A percentile compares a stretch with the other conserved stretches of the same genome.
phyloP scores from a whole-genome alignment of 2,797 vertebrate genomes.

The Sardinella longiceps region DNA sequence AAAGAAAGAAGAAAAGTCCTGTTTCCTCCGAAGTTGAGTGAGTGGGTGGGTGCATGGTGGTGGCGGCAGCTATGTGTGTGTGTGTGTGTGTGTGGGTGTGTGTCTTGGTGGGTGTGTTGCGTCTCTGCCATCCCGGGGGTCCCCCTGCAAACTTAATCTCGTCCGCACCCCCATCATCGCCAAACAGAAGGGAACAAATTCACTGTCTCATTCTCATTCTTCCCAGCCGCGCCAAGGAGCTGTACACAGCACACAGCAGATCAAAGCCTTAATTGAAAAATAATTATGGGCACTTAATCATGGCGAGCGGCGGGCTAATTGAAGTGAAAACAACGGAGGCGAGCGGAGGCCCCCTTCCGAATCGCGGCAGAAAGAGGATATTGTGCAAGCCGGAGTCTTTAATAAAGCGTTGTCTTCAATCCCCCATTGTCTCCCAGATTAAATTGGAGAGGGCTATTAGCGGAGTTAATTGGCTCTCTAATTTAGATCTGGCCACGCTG shows the following conservation, averaged over 20 bases:
- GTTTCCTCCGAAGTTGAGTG: background rate
- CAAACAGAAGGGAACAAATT: conserved; percentile 79
- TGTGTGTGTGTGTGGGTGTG: background rate
- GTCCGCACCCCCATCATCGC: conserved; percentile 70
- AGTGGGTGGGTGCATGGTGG: background rate
- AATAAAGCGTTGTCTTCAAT: conserved; percentile 94
- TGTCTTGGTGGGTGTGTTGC: conserved; percentile 35
- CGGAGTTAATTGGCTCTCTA: conserved; percentile 99
- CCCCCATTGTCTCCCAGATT: conserved; percentile 98
- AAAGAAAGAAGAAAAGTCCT: background rate
- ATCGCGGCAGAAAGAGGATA: conserved; percentile 95
- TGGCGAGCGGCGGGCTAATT: conserved; percentile 98
- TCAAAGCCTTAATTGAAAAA: conserved; percentile 99
- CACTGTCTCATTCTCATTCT: conserved; percentile 78
- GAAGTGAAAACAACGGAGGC: conserved; percentile 93
- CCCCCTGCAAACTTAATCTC: conserved; percentile 67
- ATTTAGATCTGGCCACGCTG: conserved; percentile 97
- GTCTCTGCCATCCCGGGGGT: conserved; percentile 57
- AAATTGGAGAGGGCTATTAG: conserved; percentile 99
- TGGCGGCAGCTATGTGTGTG: background rate
- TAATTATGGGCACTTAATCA: conserved; percentile 99
- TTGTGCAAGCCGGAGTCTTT: conserved; percentile 93
- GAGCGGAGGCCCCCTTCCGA: conserved; percentile 87
- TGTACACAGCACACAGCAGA: conserved; percentile 87
- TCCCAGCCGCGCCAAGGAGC: conserved; percentile 67